Base-by-base conservation (phyloP, 2,113 vertebrate genomes). In the Pomatorhinus ruficollis region DNA sequence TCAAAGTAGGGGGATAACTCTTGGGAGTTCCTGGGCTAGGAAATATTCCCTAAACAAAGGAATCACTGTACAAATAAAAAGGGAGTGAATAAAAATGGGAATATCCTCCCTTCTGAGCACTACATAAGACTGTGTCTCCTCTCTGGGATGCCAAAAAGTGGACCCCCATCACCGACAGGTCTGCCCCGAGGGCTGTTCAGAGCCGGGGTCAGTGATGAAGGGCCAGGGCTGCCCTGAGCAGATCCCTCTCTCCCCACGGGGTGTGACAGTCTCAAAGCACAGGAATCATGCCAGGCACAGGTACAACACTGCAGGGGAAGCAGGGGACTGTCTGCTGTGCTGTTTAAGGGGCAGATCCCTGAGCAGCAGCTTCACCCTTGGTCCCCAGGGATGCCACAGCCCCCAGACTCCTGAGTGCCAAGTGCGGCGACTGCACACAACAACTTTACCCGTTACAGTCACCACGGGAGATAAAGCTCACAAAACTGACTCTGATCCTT, bases 161-260 rank as follows among this genome's bases (percentile, higher is more conserved):
- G 16, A 59, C 24, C 6, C 22, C 6, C 20, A 33, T 8, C 37
- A 27, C 49, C 5, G 15, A 18, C 4, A 54, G 25, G 27, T n/a
- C 15, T 45, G 31, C 31, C 35, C 65, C 21, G 44, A 22, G 20
- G 25, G 72, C 30, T 56, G 35, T 6, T 49, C 31, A 20, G 31
- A 23, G 40, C 6, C 4, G 0, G 5, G 53, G 50, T 30, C 75
- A 30, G 0, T 1, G 17, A 42, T 4, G 14, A 59, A 21, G 35
- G 25, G 56, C 49, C 56, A 59, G 19, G 80, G 76, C 24, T n/a
- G 76, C 24, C 30, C 27, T 39, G 2, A 28, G 72, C 21, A 49
- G 68, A 78, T 27, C 45, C 22, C 61, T 31, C 23, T 66, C 57
- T 40, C 25, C 70, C 39, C 68, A 8, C 9, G 3, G 5, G 33